These are phyloP conservation scores for Spheniscus humboldti DNA, from an alignment of 2,797 vertebrate genomes.

Conservation along the genomic window DNA sequence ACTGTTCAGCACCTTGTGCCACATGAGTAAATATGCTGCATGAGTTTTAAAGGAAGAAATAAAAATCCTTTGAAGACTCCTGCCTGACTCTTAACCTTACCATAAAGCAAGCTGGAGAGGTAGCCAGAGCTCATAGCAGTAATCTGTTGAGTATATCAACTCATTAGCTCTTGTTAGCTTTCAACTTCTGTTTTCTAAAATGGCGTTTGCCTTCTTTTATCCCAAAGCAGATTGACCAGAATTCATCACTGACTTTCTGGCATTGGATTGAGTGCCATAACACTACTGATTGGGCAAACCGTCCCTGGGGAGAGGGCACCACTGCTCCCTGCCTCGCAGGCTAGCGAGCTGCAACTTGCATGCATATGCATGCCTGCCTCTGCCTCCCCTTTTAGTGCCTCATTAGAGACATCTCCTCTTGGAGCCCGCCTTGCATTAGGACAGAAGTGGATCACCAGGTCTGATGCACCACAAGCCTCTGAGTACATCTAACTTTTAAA, in stretches of 20 bases:
- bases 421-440: conserved; percentile 41
- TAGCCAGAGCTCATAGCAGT: not conserved
- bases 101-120: not conserved
- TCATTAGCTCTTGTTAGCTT: not conserved
- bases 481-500: conserved; percentile 50
- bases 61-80: not conserved
- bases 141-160: not conserved
- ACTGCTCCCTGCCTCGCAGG: not conserved
- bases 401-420: conserved; percentile 43
- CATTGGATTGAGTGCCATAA: conserved; percentile 61
- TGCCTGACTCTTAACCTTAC: not conserved
- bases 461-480: conserved; percentile 58
- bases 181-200: not conserved
- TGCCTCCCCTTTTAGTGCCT: conserved; percentile 50
- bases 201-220: not conserved
- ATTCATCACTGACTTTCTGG: not conserved
- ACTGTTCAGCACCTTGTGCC: not conserved
- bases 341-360: not conserved
- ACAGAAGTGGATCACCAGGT: conserved; percentile 34
- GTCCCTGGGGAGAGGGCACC: conserved; percentile 33
- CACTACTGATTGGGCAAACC: conserved; percentile 62
- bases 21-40: not conserved
- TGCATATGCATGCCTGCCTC: not conserved
- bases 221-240: conserved; percentile 64
- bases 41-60: not conserved